Base-by-base conservation (phyloP, 2,888 invertebrate genomes). In the Drosophila mimica region DNA sequence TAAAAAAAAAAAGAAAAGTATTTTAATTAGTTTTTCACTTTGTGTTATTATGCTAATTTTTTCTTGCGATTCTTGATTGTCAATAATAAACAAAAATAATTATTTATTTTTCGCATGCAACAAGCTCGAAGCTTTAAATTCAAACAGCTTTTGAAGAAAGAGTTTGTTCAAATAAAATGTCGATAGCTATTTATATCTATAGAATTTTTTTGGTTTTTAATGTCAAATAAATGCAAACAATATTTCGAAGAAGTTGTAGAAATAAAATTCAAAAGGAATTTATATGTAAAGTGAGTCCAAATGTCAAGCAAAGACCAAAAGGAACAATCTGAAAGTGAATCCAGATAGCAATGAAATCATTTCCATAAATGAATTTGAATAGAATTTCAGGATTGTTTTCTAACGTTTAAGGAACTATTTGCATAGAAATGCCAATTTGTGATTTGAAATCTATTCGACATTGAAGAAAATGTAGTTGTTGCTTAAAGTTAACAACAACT, bases 21-120 rank as follows among this genome's bases (percentile, higher is more conserved):
- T 86, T 88, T 81, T 78, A 88, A 85, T 84, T 85, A 79, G 76
- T 82, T 80, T 73, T 65, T 70, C 61, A 43, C 62, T 62, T 82
- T 53, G 52, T 65, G 67, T 70, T 76, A 84, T 82, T 84, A 82
- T 70, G 82, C 70, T 76, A 69, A 74, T 56, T 56, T 49, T 58
- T 49, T 36, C 58, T 51, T 51, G 61, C 48, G 48, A 43, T 54
- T 81, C 25, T 9, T 58, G 48, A 57, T 56, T 56, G 70, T 33
- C 60, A 73, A 64, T 53, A 69, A 73, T 70, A 86, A 83, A 72
- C 70, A 63, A 73, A 15, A 66, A 59, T 38, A 76, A 82, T 75
- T 69, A 75, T 53, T 53, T 51, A 34, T 51, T 15, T n/a, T 33
- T 46, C 4, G 17, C 15, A 48, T 0, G 0, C 7, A 13, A n/a